phyloP scores from a whole-genome alignment of 2,797 vertebrate species.

The Galagoides demidoff region DNA sequence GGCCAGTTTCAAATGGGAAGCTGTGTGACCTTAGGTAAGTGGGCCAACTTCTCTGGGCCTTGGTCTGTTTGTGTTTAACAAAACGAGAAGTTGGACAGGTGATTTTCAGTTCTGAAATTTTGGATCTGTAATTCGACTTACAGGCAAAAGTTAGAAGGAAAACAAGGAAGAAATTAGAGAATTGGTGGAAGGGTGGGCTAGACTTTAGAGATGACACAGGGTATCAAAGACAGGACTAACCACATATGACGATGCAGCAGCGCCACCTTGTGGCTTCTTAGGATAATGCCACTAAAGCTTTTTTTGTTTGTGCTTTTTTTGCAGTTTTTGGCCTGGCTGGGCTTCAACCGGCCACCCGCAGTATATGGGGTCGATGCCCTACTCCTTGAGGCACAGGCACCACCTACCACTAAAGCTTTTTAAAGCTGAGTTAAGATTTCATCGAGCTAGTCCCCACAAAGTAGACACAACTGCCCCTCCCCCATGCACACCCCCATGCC shows the following conservation, averaged over 20 bases:
- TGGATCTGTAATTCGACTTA: conserved; percentile 20
- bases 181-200: neutral
- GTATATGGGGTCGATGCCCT: too few species aligned
- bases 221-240: neutral
- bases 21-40: neutral
- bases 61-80: neutral
- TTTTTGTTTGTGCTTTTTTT: neutral
- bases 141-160: neutral
- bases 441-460: neutral
- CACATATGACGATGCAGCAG: neutral
- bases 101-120: conserved; percentile 42
- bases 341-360: too few species aligned
- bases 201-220: neutral
- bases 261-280: conserved; percentile 46
- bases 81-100: neutral
- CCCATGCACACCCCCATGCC: neutral
- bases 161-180: conserved; percentile 9
- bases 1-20: conserved; percentile 15
- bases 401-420: neutral
- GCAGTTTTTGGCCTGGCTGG: too few species aligned
- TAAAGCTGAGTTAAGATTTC: neutral
- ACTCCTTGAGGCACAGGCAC: too few species aligned
- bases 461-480: neutral
- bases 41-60: neutral
- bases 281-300: neutral